These are phyloP conservation scores for Oceanites oceanicus DNA, from an alignment of 2,113 vertebrate species.

Conservation along the genomic window DNA sequence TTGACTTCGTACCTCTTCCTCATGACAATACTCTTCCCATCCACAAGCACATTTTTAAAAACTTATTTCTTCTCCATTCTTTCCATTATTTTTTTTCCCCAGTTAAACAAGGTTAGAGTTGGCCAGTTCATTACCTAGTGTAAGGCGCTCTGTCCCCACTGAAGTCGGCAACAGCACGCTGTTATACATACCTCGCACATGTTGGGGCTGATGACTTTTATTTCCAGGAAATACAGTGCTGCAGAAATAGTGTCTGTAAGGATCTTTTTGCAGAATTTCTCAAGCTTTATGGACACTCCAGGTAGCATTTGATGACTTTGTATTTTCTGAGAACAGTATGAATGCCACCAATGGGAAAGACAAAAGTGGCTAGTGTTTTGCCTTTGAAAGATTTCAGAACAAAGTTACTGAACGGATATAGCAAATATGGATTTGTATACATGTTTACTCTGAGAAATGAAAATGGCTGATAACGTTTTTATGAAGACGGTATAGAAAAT, in stretches of 20 bases:
- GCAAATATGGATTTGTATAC: not conserved
- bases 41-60: not conserved
- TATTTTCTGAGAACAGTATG: not conserved
- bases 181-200: not conserved
- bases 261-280: not conserved
- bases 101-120: not conserved
- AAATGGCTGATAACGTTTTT: not conserved
- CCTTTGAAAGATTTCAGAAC: not conserved
- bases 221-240: not conserved
- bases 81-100: not conserved
- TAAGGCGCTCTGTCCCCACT: not conserved
- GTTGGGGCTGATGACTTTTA: not conserved
- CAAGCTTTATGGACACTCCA: not conserved
- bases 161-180: rapidly evolving
- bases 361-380: not conserved
- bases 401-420: not conserved
- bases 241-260: not conserved
- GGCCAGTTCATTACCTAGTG: not conserved
- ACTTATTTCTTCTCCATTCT: not conserved
- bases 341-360: not conserved
- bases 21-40: not conserved
- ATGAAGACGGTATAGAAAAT: not conserved
- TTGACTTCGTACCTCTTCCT: not conserved
- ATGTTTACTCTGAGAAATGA: not conserved
- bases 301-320: not conserved